Evolutionary conservation across 2,113 vertebrate genomes (phyloP).

Genomic region (Pseudorectes ferrugineus): DNA sequence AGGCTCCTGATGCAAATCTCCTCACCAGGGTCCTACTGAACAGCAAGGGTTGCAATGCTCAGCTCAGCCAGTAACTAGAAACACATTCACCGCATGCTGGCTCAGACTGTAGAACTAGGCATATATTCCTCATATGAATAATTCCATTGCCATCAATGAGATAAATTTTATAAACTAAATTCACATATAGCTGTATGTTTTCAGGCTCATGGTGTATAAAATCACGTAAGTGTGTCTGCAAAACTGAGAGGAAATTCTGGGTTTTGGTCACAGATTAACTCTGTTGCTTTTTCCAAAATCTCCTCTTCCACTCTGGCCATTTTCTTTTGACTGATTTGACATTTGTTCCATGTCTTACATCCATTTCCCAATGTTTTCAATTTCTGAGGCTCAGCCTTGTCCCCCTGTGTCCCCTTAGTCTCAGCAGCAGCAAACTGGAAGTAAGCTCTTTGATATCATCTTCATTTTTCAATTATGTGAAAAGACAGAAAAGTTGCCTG

Average conservation of each 20-base stretch:
- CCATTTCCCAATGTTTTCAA: neutral
- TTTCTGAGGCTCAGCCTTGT: neutral
- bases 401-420: accelerated
- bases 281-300: neutral
- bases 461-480: neutral
- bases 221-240: accelerated
- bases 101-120: neutral
- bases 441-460: neutral
- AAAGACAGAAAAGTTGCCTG: neutral
- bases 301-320: neutral
- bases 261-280: neutral
- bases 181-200: neutral
- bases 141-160: neutral
- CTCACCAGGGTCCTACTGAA: neutral
- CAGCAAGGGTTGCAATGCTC: neutral
- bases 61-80: neutral
- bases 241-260: neutral
- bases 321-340: neutral
- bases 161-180: neutral
- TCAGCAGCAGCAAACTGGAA: neutral
- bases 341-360: neutral
- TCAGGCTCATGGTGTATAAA: neutral
- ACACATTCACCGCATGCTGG: neutral
- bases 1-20: neutral
- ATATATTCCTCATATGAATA: neutral